Evolutionary conservation across 2,888 invertebrate species (phyloP).

Genomic region (Troides oblongomaculatus): DNA sequence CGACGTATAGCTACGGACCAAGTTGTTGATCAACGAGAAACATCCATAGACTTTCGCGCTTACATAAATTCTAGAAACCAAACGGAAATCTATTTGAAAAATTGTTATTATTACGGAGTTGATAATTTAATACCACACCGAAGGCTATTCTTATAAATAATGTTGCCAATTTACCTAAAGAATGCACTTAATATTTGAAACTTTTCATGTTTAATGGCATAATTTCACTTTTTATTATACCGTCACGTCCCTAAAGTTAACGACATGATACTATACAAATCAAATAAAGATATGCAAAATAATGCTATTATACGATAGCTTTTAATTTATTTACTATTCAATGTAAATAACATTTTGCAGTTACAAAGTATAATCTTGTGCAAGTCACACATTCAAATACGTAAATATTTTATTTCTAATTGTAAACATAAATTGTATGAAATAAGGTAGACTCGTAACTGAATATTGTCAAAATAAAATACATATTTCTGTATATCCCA

Average conservation of each 20-base stretch:
- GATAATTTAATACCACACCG: too few relatives aligned
- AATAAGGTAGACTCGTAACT: too few relatives aligned
- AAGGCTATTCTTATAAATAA: neutral
- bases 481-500: too few relatives aligned
- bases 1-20: too few relatives aligned
- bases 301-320: slow-evolving; percentile 13
- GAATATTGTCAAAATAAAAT: too few relatives aligned
- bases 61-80: too few relatives aligned
- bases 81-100: too few relatives aligned
- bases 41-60: too few relatives aligned
- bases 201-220: neutral
- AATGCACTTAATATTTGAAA: neutral
- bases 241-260: slow-evolving; percentile 22
- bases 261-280: slow-evolving; percentile 12
- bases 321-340: slow-evolving; percentile 41
- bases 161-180: neutral
- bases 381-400: slow-evolving; percentile 29
- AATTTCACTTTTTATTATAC: slow-evolving; percentile 21
- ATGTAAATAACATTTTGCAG: slow-evolving; percentile 39
- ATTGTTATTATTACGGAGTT: too few relatives aligned
- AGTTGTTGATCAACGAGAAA: too few relatives aligned
- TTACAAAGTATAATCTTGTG: slow-evolving; percentile 32
- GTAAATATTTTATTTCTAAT: neutral
- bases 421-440: too few relatives aligned
- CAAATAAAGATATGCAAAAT: slow-evolving; percentile 27